These are phyloP conservation scores for Vipera ursinii DNA, from an alignment of 2,797 vertebrate species.

Conservation along the genomic window DNA sequence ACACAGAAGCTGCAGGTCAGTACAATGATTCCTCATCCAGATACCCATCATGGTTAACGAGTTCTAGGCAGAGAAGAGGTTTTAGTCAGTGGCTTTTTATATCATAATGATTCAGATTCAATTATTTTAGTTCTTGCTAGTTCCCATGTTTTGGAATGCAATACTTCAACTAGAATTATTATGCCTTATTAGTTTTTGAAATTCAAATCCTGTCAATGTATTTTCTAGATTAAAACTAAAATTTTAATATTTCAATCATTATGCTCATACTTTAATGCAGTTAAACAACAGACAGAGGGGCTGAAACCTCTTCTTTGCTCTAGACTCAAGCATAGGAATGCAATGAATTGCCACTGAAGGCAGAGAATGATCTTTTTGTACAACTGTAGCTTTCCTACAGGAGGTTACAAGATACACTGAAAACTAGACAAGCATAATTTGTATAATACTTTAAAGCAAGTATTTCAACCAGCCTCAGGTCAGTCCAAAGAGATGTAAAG, in stretches of 20 bases:
- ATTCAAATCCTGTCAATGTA: neutral
- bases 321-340: neutral
- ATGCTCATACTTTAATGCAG: neutral
- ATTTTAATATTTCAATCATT: neutral
- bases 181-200: neutral
- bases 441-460: neutral
- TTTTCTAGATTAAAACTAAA: neutral
- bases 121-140: neutral
- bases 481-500: neutral
- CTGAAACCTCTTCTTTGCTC: neutral
- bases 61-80: neutral
- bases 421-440: neutral
- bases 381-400: neutral
- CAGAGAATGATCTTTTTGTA: neutral
- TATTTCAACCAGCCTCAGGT: neutral
- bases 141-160: neutral
- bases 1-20: neutral
- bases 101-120: neutral
- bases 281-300: neutral
- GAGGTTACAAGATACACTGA: neutral
- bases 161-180: neutral
- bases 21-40: neutral
- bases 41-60: neutral
- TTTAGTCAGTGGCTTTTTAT: neutral
- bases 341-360: neutral